phyloP scores from a whole-genome alignment of 2,113 vertebrate genomes.

The Ranitomeya variabilis region DNA sequence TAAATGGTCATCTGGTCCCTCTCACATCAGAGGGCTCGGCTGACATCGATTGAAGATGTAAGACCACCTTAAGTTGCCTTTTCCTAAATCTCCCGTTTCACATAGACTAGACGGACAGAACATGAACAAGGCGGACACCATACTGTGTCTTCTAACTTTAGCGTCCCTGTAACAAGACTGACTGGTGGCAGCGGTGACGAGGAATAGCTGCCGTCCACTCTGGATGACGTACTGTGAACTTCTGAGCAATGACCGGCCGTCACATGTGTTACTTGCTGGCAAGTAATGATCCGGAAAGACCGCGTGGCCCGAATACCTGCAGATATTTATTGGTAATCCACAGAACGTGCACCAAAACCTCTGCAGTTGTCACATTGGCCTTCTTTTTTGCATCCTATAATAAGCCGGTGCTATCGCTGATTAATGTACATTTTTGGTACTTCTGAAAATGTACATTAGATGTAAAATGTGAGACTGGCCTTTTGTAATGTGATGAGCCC shows the following conservation, averaged over 20 bases:
- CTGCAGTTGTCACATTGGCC: no score
- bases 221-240: background rate
- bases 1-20: no score
- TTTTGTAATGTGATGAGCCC: background rate
- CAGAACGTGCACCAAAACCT: no score
- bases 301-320: background rate
- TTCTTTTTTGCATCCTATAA: background rate
- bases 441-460: background rate
- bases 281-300: background rate
- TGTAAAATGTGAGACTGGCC: background rate
- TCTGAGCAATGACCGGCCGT: background rate
- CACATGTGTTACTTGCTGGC: constrained; percentile 16
- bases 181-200: background rate
- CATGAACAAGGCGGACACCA: background rate
- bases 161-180: background rate
- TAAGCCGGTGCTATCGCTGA: background rate
- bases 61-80: no score
- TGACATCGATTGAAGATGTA: no score
- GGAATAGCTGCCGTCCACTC: background rate
- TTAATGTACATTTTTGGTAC: background rate
- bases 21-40: no score
- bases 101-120: background rate
- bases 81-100: no score
- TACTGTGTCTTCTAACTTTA: background rate
- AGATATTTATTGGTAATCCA: background rate